Evolutionary conservation across 2,113 vertebrate species (phyloP).

Genomic region (Todiramphus saurophagus): DNA sequence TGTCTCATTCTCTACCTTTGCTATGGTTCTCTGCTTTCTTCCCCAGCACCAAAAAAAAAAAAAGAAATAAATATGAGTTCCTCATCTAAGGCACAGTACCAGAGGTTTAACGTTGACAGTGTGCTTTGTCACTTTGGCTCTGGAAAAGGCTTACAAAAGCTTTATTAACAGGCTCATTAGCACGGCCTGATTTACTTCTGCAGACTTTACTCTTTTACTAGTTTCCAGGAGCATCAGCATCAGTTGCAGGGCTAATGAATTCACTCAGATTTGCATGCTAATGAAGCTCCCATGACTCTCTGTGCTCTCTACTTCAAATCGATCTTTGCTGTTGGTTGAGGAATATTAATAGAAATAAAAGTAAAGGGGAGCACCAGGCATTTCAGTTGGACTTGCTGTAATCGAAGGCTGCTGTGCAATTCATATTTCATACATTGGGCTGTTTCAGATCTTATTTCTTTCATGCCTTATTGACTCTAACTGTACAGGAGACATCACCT

Average conservation of each 20-base stretch:
- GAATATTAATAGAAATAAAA: slow-evolving; percentile 73
- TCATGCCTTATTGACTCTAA: slow-evolving; percentile 52
- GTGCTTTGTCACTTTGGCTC: slow-evolving; percentile 62
- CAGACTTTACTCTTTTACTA: slow-evolving; percentile 67
- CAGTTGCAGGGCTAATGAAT: slow-evolving; percentile 73
- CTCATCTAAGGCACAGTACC: slow-evolving; percentile 4
- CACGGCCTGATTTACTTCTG: slow-evolving; percentile 75
- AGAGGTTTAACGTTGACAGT: slow-evolving; percentile 40
- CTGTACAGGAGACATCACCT: slow-evolving; percentile 11
- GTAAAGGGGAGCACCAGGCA: slow-evolving; percentile 15
- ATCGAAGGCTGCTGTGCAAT: slow-evolving; percentile 26
- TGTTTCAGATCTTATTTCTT: slow-evolving; percentile 28
- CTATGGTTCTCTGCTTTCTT: slow-evolving; percentile 13
- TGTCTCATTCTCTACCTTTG: slow-evolving; percentile 31
- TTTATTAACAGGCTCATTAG: slow-evolving; percentile 78
- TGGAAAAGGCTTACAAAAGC: slow-evolving; percentile 70
- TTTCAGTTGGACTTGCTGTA: slow-evolving; percentile 27
- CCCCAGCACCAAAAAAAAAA: neutral
- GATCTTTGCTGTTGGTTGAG: slow-evolving; percentile 64
- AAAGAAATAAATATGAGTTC: neutral
- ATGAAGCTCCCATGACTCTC: slow-evolving; percentile 70
- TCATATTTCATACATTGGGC: slow-evolving; percentile 14
- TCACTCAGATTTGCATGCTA: slow-evolving; percentile 72
- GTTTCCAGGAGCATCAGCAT: slow-evolving; percentile 72
- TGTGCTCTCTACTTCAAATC: slow-evolving; percentile 61